Percentiles rank a stretch among this genome's conserved stretches.
Evolutionary conservation across 2,888 invertebrate genomes (phyloP).

Genomic region (Resseliella maxima): DNA sequence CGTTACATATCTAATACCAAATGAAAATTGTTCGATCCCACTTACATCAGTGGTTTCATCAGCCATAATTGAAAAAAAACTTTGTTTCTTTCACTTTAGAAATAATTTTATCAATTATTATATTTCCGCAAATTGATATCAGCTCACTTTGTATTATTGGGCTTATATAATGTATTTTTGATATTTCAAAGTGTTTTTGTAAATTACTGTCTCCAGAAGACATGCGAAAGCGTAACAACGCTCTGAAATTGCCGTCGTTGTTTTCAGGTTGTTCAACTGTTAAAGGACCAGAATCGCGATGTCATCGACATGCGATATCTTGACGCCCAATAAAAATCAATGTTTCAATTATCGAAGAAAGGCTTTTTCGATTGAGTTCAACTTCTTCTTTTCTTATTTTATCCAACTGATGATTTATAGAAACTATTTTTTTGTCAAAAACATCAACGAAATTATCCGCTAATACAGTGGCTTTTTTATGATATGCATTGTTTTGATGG

Average conservation of each 20-base stretch:
- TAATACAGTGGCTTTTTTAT: slow-evolving; percentile 57
- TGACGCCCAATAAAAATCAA: no score
- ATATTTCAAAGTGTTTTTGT: no score
- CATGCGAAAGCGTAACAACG: no score
- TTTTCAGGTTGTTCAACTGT: no score
- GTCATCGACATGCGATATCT: no score
- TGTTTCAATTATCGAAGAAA: no score
- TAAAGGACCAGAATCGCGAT: no score
- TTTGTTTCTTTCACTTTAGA: slow-evolving; percentile 61
- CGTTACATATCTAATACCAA: no score
- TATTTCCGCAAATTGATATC: slow-evolving; percentile 60
- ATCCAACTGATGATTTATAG: neutral
- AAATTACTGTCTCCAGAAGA: no score
- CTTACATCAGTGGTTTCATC: slow-evolving; percentile 62
- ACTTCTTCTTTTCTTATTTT: slow-evolving; percentile 56
- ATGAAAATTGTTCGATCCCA: no score
- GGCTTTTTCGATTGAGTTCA: no score
- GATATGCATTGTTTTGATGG: slow-evolving; percentile 58
- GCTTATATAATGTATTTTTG: slow-evolving; percentile 60
- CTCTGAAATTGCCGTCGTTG: no score
- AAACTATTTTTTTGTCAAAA: slow-evolving; percentile 56
- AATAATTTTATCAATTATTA: slow-evolving; percentile 60
- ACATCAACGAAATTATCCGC: slow-evolving; percentile 57
- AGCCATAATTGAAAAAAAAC: slow-evolving; percentile 62
- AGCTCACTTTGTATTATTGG: slow-evolving; percentile 62